Evolutionary conservation across 2,113 vertebrate species (phyloP).

Genomic region (Ophiodon elongatus): DNA sequence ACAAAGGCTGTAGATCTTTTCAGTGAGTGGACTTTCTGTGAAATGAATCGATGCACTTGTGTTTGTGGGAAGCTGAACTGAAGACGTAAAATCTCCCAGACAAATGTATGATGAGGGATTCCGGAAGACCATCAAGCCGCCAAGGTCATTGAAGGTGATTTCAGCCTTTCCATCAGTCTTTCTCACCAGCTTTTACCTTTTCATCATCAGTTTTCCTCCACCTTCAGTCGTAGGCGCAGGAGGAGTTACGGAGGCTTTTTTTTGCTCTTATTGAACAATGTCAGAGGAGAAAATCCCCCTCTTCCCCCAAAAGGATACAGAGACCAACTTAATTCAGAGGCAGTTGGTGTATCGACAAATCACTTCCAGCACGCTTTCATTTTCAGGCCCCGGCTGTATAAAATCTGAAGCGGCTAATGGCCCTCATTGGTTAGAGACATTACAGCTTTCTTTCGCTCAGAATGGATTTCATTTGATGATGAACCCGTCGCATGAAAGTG

Average conservation of each 20-base stretch:
- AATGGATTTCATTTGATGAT: constrained; percentile 45
- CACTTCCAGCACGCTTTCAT: constrained; percentile 32
- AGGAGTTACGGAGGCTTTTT: constrained; percentile 35
- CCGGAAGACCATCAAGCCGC: not conserved
- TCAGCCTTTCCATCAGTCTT: not conserved
- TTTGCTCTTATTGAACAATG: constrained; percentile 52
- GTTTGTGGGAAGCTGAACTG: constrained; percentile 4
- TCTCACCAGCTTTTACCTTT: not conserved
- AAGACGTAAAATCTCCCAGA: not conserved
- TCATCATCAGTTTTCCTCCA: constrained; percentile 5
- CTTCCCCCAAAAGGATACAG: constrained; percentile 46
- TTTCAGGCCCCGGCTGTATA: constrained; percentile 25
- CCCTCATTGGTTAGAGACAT: constrained; percentile 27
- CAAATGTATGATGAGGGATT: constrained; percentile 3
- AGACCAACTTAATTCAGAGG: constrained; percentile 66
- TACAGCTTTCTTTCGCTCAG: constrained; percentile 28
- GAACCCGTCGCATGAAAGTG: constrained; percentile 23
- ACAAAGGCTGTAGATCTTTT: not conserved
- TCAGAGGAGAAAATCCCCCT: constrained; percentile 41
- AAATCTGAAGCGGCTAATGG: constrained; percentile 32
- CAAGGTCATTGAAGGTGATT: constrained; percentile 12
- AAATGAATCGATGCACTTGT: constrained; percentile 23
- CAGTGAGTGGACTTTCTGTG: not conserved
- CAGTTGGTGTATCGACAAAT: constrained; percentile 54
- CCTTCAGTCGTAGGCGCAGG: not conserved